Base-by-base conservation (phyloP, 2,888 invertebrate genomes). In the Athalia circularis region DNA sequence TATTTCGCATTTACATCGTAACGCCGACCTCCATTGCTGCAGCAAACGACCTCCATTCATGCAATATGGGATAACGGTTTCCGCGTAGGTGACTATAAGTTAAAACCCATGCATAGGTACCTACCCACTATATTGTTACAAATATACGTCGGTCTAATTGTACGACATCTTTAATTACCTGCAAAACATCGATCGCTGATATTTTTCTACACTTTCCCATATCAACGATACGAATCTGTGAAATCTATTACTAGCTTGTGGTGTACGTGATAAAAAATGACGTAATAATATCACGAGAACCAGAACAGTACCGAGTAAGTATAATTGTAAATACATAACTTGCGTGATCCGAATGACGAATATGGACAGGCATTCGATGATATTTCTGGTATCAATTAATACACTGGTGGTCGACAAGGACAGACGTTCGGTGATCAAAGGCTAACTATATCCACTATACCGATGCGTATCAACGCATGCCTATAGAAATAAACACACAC, bases 1-100 rank as follows among this genome's bases (percentile, higher is more conserved):
- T 4, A 48, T 65, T 65, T 29, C 15, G 29, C 50, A 67, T 13
- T 67, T 48, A 67, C 50, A 50, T 8, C 7, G 8, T 29, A 67
- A 15, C 50, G 50, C 15, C 67, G 67, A 50, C 67, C 67, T 67
- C 67, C 15, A 67, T 67, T 67, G 5, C n/a, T 65, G n/a, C 47
- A 47, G 67, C 67, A 67, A 29, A 50, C 67, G 67, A 6, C 47
- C 50, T 67, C 15, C 50, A 67, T 67, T 50, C 15, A 13, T 50
- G 15, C 13, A 50, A n/a, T 67, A 29, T 29, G 29, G 67, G 13
- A 9, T 67, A 67, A 67, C 67, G 67, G 67, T 67, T 50, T 67
- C 9, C 50, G 50, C 67, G 67, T n/a, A 54, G 8, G 8, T 54
- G 9, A 54, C 54, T 54, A 8, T n/a, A 54, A 54, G 8, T 54